Evolutionary conservation across 1,140 invertebrate species (phyloP), one percentile per base, ranked within the genome.

Genomic region (Anastatus disparis): DNA sequence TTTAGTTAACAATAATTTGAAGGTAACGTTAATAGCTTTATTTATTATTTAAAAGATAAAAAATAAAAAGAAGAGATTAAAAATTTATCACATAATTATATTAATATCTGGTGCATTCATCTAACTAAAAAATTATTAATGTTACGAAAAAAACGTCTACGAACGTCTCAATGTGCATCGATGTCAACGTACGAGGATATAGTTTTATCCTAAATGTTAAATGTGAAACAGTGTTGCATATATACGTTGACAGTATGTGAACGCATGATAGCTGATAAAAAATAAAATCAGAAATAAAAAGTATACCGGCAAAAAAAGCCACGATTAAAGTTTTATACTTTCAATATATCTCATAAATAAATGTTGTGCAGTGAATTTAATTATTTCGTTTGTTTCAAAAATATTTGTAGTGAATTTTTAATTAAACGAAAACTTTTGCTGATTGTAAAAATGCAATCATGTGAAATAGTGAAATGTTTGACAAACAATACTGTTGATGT

Each of bases 181-280:
- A 35, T 4, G 10, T 35, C 31, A 10, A 35, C 56, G 15, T 46
- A 24, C 15, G 20, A 58, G 24, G 27, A 8, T 52, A 44, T 78
- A 76, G 66, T 76, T 76, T 78, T 75, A 76, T 72, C 67, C 59
- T 76, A 50, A 75, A 76, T 78, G 74, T 76, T 78, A 75, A 75
- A 72, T 72, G 73, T 77, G 27, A 50, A 59, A 59, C 13, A 50
- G 31, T 31, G 22, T 48, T 67, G 3, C 40, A 26, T 27, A 22
- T 56, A 15, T 56, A 15, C 10, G 22, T 48, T 68, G 29, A 35
- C 40, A 3, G 29, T 59, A 68, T 59, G 9, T 27, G 22, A 17
- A 22, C 22, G 15, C 31, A 68, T 27, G 38, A 46, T 24, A 56
- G 22, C 22, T 55, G 52, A 17, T 52, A 17, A 35, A 55, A 27